A percentile compares a stretch with the other conserved stretches of the same genome.
phyloP scores from a whole-genome alignment of 2,113 vertebrate genomes.

The Cavia porcellus region DNA sequence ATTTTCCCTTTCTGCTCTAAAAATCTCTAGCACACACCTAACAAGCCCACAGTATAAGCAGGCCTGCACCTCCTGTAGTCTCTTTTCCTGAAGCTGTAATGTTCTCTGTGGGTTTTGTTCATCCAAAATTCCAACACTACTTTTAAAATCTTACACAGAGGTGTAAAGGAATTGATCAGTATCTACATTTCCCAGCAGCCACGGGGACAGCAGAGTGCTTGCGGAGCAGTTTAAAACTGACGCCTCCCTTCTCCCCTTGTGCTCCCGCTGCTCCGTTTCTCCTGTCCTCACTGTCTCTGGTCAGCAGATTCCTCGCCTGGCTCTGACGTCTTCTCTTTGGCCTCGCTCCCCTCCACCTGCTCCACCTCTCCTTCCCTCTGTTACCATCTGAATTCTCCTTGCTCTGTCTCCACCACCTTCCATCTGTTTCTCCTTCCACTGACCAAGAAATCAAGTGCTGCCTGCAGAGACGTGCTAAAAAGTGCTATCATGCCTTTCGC shows the following conservation, averaged over 20 bases:
- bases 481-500: not conserved
- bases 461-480: not conserved
- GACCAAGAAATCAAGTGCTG: not conserved
- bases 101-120: not conserved
- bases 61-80: not conserved
- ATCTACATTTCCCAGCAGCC: not conserved
- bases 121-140: not conserved
- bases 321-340: not conserved
- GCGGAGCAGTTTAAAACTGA: fast-evolving
- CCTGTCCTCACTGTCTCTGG: not conserved
- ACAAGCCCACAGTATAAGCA: not conserved
- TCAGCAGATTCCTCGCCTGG: not conserved
- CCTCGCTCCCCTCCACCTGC: not conserved
- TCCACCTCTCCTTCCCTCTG: no score
- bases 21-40: not conserved
- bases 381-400: not conserved
- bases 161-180: not conserved
- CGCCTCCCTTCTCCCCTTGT: not conserved
- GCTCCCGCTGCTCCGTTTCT: fast-evolving
- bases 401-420: not conserved
- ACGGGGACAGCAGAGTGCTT: not conserved
- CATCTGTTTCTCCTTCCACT: not conserved
- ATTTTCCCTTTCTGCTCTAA: not conserved
- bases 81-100: not conserved
- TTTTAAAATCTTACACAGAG: not conserved